phyloP scores from a whole-genome alignment of 2,888 invertebrate species.

The Tinea trinotella region DNA sequence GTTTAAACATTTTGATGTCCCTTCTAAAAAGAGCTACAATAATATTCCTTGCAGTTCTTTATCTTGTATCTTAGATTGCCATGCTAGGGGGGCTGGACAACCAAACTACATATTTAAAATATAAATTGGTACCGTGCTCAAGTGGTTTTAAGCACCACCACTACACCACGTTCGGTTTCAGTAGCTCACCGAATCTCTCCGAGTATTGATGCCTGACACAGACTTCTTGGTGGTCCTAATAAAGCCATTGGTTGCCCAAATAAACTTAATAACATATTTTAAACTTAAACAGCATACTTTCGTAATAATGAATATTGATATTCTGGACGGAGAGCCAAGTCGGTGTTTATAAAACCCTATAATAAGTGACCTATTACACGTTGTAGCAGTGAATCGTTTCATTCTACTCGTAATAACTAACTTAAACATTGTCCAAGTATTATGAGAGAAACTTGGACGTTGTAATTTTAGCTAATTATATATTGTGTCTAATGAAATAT shows the following conservation, averaged over 20 bases:
- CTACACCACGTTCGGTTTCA: too few species aligned
- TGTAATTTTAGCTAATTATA: neutral
- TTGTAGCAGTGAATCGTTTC: slow-evolving; percentile 50
- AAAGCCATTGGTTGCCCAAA: neutral
- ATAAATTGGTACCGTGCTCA: too few species aligned
- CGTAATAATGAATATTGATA: slow-evolving; percentile 14
- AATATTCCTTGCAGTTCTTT: too few species aligned
- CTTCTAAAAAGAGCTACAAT: too few species aligned
- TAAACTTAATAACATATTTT: slow-evolving; percentile 5
- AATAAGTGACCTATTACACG: slow-evolving; percentile 59
- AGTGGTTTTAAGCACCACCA: too few species aligned
- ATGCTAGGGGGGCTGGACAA: too few species aligned
- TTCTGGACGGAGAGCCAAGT: slow-evolving; percentile 39
- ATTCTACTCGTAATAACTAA: slow-evolving; percentile 49
- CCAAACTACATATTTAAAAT: too few species aligned
- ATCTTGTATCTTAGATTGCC: too few species aligned
- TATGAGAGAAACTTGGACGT: neutral
- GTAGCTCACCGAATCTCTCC: too few species aligned
- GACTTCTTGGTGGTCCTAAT: neutral
- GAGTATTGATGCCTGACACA: neutral
- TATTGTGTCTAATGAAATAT: too few species aligned
- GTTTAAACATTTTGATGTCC: too few species aligned
- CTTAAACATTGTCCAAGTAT: slow-evolving; percentile 49
- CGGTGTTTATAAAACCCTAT: slow-evolving; percentile 47
- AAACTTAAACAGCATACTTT: neutral